Evolutionary conservation across 2,888 invertebrate species (phyloP), one percentile per base, ranked within the genome.

Genomic region (Digitonthophagus gazella): DNA sequence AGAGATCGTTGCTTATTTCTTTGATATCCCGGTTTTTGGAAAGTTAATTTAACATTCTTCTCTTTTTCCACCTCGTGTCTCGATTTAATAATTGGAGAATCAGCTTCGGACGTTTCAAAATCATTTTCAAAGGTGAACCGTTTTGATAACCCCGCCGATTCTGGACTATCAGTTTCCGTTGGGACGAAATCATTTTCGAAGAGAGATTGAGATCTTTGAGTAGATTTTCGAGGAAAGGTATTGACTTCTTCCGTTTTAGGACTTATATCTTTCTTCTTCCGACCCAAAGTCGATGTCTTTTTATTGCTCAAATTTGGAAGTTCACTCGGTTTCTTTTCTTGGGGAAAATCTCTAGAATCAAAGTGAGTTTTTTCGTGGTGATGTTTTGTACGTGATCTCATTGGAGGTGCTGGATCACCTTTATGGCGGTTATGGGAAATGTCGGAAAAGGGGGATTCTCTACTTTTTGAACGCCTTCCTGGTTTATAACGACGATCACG

Each of bases 161-260:
- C 72, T 67, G 76, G 78, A 71, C 74, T 79, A 68, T 77, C 80
- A 67, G 72, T 77, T 65, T 82, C 81, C 11, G 78, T 78, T 61
- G 84, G 80, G 0, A 89, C 87, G 75, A 92, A 92, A 79, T 91
- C 91, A 79, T 92, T 91, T 77, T 91, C 91, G 79, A 91, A 91
- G 75, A 87, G 83, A 44, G 83, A 83, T 83, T 87, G 73, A 81
- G 85, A 77, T 83, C 85, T 82, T 82, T 84, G 22, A 82, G 83
- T 80, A 78, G 84, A n/a, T 83, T 82, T 82, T 58, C 81, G 76
- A 1, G 81, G 80, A 72, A 80, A 80, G 15, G 80, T 80, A 66
- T 76, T 76, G 14, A 75, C 75, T 72, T 80, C 80, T 65, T 80
- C 81, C 63, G 73, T 72, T 71, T 80, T 78, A 0, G 78, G 77